Base-by-base conservation (phyloP, 2,888 invertebrate species). In the Latrodectus elegans region DNA sequence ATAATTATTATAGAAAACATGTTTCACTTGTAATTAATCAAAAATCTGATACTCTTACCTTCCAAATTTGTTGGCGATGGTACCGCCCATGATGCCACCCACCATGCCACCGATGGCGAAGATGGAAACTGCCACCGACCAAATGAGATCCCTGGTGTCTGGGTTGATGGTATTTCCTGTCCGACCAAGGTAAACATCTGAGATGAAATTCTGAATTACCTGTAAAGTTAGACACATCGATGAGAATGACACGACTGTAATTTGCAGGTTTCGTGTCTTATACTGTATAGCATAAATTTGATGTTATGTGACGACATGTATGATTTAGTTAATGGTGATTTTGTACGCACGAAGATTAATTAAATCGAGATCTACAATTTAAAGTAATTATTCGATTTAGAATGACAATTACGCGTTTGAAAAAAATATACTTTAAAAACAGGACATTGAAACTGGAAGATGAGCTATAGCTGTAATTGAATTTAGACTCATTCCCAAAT, bases 21-120 rank as follows among this genome's bases (percentile, higher is more conserved):
- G 49, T 12, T 49, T 8, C 6, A 22, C 9, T 11, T 64, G 14
- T 64, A 0, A 75, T 15, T 14, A 17, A 10, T 8, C n/a, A 11
- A 38, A 71, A 14, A 52, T 72, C n/a, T 12, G 22, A 26, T 14
- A 15, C 4, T 52, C 81, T 84, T 74, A 89, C 89, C 97, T 96
- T 92, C 99, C 99, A 93, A 99, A 98, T 92, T 96, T 95, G 93
- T 99, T 97, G 91, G 99, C 98, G 92, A 99, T 96, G 95, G 96
- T 96, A 89, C 99, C 99, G 65, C 98, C 98, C 89, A 96, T 95
- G 93, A 99, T 96, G 89, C 99, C 99, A 81, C 99, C 99, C 89
- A 98, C 93, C 97, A 99, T 98, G 85, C 99, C 99, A 83, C 99
- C 99, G 91, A 99, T 97, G 90, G 99, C 98, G 93, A 99, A 99